Base-by-base conservation (phyloP, 2,797 vertebrate species). In the Neosilurus mollespiculum region DNA sequence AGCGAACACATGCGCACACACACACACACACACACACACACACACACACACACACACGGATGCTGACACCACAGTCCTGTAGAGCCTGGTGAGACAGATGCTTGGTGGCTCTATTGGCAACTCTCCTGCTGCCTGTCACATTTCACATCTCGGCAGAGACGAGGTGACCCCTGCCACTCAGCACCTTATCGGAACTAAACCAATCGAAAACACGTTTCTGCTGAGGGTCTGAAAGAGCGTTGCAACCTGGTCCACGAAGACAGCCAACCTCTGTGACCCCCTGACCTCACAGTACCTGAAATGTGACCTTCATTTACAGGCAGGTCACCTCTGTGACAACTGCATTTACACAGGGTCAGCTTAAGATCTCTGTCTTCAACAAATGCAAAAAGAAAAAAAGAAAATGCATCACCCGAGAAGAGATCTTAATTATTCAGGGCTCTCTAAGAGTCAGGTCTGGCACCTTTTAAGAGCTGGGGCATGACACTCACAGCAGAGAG, bases 171-270 rank as follows among this genome's bases (percentile, higher is more conserved):
- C 91, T 66, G 86, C 87, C 92, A 92, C 91, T 88, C 91, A 87
- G 89, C 90, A 86, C 91, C 88, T 95, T 94, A 95, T 95, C 93
- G 93, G 93, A 90, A 88, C 90, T 93, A 94, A 95, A 93, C 91
- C 94, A 95, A 95, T 95, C 93, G 94, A 95, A 95, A 93, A 92
- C 94, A 94, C 91, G 93, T 95, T 94, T 93, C 93, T 93, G 94
- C 94, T 91, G 93, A 90, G 87, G 91, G 88, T 92, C 92, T 93
- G 88, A 90, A 91, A 88, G 91, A 81, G 62, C 61, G 37, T 90
- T 92, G 87, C 90, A 91, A 86, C 88, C 91, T 86, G 84, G 4
- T 85, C 90, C 89, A 90, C 89, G 85, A 80, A 86, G 88, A 92
- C 88, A 89, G 87, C 87, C 82, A 88, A 90, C 93, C 90, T 89